Base-by-base conservation (phyloP, 2,888 invertebrate genomes). In the Sinelater perroti region DNA sequence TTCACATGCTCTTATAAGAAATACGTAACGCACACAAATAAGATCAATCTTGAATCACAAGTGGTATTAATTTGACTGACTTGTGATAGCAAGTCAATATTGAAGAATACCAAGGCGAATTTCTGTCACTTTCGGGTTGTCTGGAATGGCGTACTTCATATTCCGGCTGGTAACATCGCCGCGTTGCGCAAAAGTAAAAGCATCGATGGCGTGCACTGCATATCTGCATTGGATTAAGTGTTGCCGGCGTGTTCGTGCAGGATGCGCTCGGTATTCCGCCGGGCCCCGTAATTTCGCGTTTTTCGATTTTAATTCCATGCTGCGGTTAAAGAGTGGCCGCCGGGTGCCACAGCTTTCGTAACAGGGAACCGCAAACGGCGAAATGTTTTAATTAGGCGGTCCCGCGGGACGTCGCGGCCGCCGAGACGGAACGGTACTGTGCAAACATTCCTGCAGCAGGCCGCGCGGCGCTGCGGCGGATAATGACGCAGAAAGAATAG, bases 401-500 rank as follows among this genome's bases (percentile, higher is more conserved):
- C 21, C 21, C 10, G 6, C 10, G 2, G 3, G 1, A 11, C 11
- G 21, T 10, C n/a, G n/a, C n/a, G n/a, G n/a, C n/a, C n/a, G n/a
- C n/a, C n/a, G n/a, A 26, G 13, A 24, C 40, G 7, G 24, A 13
- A 24, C 40, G 21, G 40, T 14, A 40, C 40, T 24, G 21, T n/a
- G n/a, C n/a, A n/a, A n/a, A n/a, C n/a, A n/a, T n/a, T n/a, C n/a
- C n/a, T n/a, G n/a, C n/a, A n/a, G n/a, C n/a, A n/a, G n/a, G n/a
- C n/a, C n/a, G n/a, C n/a, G n/a, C 28, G 20, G 24, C 24, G 24
- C 13, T 16, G 24, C 24, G 16, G n/a, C 14, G 40, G 24, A 44
- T 44, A 44, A 44, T 44, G 30, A 44, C 44, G 18, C 16, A 35
- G 16, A 49, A 49, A 44, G 35, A 33, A 50, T 44, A 35, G 49